Percentiles rank a stretch among this genome's conserved stretches.
phyloP scores from a whole-genome alignment of 2,888 invertebrate species.

The Elysia crispata region DNA sequence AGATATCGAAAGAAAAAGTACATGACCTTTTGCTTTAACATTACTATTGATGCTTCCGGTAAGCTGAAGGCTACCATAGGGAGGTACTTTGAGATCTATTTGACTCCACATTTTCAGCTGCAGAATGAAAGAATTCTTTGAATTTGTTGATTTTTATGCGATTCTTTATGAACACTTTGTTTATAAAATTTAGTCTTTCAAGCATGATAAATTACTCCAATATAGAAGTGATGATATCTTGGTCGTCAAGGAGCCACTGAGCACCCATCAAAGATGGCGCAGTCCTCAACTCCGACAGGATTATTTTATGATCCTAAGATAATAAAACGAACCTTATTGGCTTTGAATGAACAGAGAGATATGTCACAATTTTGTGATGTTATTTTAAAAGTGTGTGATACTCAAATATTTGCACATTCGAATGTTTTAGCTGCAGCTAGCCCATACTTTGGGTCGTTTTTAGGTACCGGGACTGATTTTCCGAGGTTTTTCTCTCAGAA shows the following conservation, averaged over 20 bases:
- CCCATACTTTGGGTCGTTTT: constrained; percentile 72
- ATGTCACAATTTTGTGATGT: constrained; percentile 73
- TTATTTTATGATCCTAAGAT: constrained; percentile 57
- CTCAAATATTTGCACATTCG: constrained; percentile 73
- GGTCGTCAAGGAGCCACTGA: not conserved
- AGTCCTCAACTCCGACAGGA: constrained; percentile 44
- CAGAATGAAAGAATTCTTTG: too few relatives aligned
- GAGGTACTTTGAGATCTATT: too few relatives aligned
- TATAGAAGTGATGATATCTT: too few relatives aligned
- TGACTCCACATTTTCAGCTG: too few relatives aligned
- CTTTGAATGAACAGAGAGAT: constrained; percentile 67
- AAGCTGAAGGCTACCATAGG: too few relatives aligned
- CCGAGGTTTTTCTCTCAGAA: constrained; percentile 74
- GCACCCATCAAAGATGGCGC: constrained; percentile 66
- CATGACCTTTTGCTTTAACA: too few relatives aligned
- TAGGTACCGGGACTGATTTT: constrained; percentile 68
- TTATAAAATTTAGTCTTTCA: too few relatives aligned
- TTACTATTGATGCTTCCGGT: too few relatives aligned
- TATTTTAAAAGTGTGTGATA: constrained; percentile 70
- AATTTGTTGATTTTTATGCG: too few relatives aligned
- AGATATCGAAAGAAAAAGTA: too few relatives aligned
- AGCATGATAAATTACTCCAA: too few relatives aligned
- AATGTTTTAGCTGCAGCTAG: constrained; percentile 74
- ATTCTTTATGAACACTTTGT: too few relatives aligned
- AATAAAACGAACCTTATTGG: constrained; percentile 54